A percentile compares a stretch with the other conserved stretches of the same genome.
phyloP scores from a whole-genome alignment of 1,140 invertebrate species.

The Pissodes strobi region DNA sequence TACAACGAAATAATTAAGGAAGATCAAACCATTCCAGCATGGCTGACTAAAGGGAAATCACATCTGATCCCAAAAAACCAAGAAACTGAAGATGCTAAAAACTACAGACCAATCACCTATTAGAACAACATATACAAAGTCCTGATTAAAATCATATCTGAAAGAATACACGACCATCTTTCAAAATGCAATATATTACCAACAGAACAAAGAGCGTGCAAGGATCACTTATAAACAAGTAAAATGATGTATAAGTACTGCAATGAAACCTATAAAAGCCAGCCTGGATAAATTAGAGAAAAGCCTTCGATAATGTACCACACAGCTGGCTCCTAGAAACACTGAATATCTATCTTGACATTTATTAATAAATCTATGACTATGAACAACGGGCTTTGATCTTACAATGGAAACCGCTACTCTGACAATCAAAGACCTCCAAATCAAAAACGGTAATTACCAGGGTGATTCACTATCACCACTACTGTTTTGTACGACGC shows the following conservation, averaged over 20 bases:
- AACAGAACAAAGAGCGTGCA: neutral
- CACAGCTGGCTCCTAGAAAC: slow-evolving; percentile 4
- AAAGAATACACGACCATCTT: neutral
- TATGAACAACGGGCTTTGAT: neutral
- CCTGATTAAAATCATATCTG: no score
- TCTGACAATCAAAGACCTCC: neutral
- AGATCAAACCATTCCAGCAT: no score
- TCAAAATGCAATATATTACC: neutral
- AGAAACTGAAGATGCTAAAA: no score
- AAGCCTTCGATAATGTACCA: neutral
- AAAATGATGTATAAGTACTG: neutral
- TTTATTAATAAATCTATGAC: neutral
- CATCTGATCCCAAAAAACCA: no score
- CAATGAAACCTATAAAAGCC: neutral
- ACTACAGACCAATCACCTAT: no score
- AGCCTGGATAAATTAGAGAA: neutral
- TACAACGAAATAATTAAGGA: no score
- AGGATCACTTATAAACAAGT: neutral
- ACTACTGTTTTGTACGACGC: neutral
- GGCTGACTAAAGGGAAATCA: no score
- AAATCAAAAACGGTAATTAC: slow-evolving; percentile 1
- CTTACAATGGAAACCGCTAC: neutral
- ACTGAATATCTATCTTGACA: neutral
- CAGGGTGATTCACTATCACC: slow-evolving; percentile 2
- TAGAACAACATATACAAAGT: no score